Evolutionary conservation across 2,888 invertebrate species (phyloP).

Genomic region (Cataglyphis albicans): DNA sequence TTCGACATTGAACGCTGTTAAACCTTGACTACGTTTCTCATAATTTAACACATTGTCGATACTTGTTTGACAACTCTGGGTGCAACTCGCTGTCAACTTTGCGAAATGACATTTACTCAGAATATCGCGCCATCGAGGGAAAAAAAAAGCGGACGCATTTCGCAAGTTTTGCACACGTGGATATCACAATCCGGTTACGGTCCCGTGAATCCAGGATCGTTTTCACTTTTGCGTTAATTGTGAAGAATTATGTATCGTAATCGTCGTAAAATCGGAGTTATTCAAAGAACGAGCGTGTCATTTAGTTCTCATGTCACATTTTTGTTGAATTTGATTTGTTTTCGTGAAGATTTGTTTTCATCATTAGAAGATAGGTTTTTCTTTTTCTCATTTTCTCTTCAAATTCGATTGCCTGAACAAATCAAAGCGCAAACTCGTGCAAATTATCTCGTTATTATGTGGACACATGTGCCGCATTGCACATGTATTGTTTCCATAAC

Average conservation of each 20-base stretch:
- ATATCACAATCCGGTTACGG: conserved; percentile 78
- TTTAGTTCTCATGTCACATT: background rate
- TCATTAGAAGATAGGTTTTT: background rate
- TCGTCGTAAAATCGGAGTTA: conserved; percentile 51
- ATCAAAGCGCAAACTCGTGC: background rate
- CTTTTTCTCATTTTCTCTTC: background rate
- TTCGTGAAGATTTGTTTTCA: background rate
- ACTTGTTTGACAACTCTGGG: background rate
- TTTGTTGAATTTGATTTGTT: background rate
- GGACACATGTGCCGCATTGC: background rate
- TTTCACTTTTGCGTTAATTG: conserved; percentile 81
- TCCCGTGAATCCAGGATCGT: conserved; percentile 69
- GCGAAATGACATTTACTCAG: conserved; percentile 35
- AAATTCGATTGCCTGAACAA: background rate
- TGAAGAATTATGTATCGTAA: conserved; percentile 74
- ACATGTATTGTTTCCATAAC: conserved; percentile 1
- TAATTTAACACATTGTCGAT: conserved; percentile 22
- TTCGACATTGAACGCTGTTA: background rate
- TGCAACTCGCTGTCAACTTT: background rate
- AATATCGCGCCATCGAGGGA: conserved; percentile 18
- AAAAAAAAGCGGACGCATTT: conserved; percentile 13
- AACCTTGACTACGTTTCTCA: conserved; percentile 9
- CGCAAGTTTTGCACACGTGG: conserved; percentile 37
- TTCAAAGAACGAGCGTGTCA: background rate
- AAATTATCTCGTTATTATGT: background rate